Base-by-base conservation (phyloP, 1,140 invertebrate genomes). In the Aricia agestis region DNA sequence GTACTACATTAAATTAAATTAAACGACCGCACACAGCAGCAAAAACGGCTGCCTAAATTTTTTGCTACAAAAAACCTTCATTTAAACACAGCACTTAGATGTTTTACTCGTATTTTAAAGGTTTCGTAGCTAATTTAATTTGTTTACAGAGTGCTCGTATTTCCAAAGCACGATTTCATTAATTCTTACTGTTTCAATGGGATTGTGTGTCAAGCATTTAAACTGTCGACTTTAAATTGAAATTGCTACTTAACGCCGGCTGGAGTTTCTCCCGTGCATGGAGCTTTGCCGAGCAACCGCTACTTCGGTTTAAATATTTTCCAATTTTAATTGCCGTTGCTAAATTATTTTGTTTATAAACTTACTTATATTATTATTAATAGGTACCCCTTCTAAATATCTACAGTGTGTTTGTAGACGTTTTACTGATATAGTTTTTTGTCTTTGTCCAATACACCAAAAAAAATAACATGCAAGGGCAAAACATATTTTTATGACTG, bases 141-240 rank as follows among this genome's bases (percentile, higher is more conserved):
- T 63, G 17, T 63, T 63, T 63, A 19, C 18, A 63, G 19, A 18
- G 59, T 63, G 18, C 59, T 63, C 59, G 19, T 63, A 19, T 63
- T 17, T 18, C 18, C 58, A 18, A 19, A 59, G 58, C 59, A 63
- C 17, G 59, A 63, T 63, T 19, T 25, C 59, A 63, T 63, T 63
- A 19, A 63, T 63, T 63, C 17, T 17, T 63, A 63, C 59, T 63
- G 59, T 19, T 63, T 63, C 59, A 63, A 63, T 63, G 59, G 59
- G 59, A 63, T 63, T 19, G 59, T 63, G 17, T 63, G 59, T 63
- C 59, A 63, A 19, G 59, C 59, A 25, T 19, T 63, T 63, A 63
- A 63, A 63, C 59, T 63, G 59, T 63, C 59, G 59, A 63, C 59
- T 63, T 63, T 63, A 63, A 63, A 63, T 63, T 63, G 59, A 63